Percentiles rank a stretch among this genome's conserved stretches.
phyloP scores from a whole-genome alignment of 1,140 invertebrate species.

The Drosophila neocordata region DNA sequence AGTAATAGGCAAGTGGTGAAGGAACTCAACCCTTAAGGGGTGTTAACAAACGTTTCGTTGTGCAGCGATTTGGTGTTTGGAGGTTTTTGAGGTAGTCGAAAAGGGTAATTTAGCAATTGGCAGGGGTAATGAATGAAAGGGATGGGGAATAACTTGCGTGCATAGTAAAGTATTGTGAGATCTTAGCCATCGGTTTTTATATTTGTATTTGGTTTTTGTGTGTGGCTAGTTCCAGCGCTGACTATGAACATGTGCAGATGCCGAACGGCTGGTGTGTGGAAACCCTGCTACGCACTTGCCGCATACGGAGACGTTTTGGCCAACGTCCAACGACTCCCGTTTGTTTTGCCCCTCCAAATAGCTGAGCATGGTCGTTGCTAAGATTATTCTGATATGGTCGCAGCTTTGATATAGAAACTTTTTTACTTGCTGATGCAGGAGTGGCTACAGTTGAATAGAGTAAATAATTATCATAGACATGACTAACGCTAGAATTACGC shows the following conservation, averaged over 20 bases:
- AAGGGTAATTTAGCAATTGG: slow-evolving; percentile 14
- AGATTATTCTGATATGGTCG: slow-evolving; percentile 70
- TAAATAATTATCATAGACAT: slow-evolving; percentile 79
- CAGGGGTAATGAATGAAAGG: neutral
- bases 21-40: slow-evolving; percentile 17
- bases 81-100: slow-evolving; percentile 43
- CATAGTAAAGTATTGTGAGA: slow-evolving; percentile 41
- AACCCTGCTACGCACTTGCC: slow-evolving; percentile 75
- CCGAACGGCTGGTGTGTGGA: slow-evolving; percentile 78
- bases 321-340: slow-evolving; percentile 34
- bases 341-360: slow-evolving; percentile 53
- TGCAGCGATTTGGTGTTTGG: neutral
- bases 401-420: slow-evolving; percentile 30
- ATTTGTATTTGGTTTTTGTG: slow-evolving; percentile 11
- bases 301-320: slow-evolving; percentile 58
- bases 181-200: slow-evolving; percentile 51
- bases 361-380: slow-evolving; percentile 69
- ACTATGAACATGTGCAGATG: slow-evolving; percentile 83
- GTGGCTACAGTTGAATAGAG: slow-evolving; percentile 61
- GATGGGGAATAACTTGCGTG: slow-evolving; percentile 14
- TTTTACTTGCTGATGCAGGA: slow-evolving; percentile 34
- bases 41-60: slow-evolving; percentile 37
- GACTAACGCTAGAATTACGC: slow-evolving; percentile 76
- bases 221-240: slow-evolving; percentile 53
- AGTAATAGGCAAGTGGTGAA: slow-evolving; percentile 26